Conservation (phyloP, 2,797 vertebrate species). For the Novumbra hubbsi region DNA sequence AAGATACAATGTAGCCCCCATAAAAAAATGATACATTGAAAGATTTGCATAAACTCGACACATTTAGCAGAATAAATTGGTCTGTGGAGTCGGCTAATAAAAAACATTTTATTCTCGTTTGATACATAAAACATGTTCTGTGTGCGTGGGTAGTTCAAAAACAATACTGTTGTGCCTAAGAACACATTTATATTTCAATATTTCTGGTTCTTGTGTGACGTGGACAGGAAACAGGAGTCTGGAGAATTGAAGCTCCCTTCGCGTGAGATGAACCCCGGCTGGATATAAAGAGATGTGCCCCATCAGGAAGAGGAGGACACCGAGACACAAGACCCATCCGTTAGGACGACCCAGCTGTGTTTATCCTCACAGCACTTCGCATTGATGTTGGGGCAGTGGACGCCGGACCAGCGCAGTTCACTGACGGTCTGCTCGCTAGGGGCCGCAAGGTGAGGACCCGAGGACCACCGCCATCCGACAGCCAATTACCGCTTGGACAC, state of each 20-base stretch:
- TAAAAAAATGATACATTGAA: not conserved
- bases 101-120: not conserved
- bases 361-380: conserved; percentile 37
- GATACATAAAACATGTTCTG: too few relatives aligned
- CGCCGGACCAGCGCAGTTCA: conserved; percentile 30
- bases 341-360: conserved; percentile 52
- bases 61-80: not conserved
- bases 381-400: conserved; percentile 47
- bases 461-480: conserved; percentile 34
- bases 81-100: not conserved
- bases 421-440: conserved; percentile 11
- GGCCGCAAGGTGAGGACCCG: conserved; percentile 40
- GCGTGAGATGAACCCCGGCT: conserved; percentile 41
- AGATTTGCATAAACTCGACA: not conserved
- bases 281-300: conserved; percentile 43
- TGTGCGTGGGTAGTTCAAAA: not conserved
- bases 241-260: conserved; percentile 41
- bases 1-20: not conserved
- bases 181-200: conserved; percentile 11
- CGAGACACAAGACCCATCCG: conserved; percentile 43
- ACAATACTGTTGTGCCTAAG: not conserved
- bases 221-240: conserved; percentile 45
- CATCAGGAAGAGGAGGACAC: conserved; percentile 41
- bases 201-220: conserved; percentile 24
- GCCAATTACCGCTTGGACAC: conserved; percentile 34